Evolutionary conservation across 2,888 invertebrate genomes (phyloP), one percentile per base, ranked within the genome.

Genomic region (Synanthedon vespiformis): DNA sequence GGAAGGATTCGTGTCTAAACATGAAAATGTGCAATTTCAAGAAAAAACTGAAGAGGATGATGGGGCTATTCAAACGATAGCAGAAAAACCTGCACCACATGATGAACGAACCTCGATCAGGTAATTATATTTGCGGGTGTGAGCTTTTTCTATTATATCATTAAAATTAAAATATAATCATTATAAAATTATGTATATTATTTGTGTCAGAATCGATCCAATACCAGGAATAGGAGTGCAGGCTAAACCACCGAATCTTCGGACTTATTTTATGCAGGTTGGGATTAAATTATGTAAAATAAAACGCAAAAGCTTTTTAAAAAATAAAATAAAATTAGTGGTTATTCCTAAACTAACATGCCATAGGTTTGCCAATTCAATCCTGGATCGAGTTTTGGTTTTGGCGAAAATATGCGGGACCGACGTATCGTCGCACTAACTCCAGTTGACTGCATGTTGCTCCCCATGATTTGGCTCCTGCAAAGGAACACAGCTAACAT

Each of bases 391-490:
- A 90, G 90, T 58, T 94, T 94, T 61, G 92, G 92, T 4, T 83
- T 94, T 48, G 93, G 93, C 0, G 94, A 94, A 70, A 87, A 89
- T 55, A 89, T 91, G 85, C 77, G 88, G 1, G 90, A 92, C 67
- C 89, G 93, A 12, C 88, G 92, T 4, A 89, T 94, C 27, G 86
- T 93, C 51, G 91, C 94, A 0, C 68, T 89, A 48, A 90, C 89
- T 1, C 88, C 88, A 0, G 90, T 92, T 4, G 89, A 89, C 59
- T 93, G 93, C 60, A 82, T 94, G 65, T 73, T 92, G 41, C 72
- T 94, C 54, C 94, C 94, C 0, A 89, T 90, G 56, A 91, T 91
- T 63, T 94, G 92, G 90, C 77, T 94, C 14, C 67, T 91, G 44
- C 90, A 92, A 60, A 89, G 90, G 49, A 92, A 91, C 66, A 88